A percentile compares a stretch with the other conserved stretches of the same genome.
phyloP scores from a whole-genome alignment of 35 echinoderm and acorn worm species.

The Chiridota heheva region DNA sequence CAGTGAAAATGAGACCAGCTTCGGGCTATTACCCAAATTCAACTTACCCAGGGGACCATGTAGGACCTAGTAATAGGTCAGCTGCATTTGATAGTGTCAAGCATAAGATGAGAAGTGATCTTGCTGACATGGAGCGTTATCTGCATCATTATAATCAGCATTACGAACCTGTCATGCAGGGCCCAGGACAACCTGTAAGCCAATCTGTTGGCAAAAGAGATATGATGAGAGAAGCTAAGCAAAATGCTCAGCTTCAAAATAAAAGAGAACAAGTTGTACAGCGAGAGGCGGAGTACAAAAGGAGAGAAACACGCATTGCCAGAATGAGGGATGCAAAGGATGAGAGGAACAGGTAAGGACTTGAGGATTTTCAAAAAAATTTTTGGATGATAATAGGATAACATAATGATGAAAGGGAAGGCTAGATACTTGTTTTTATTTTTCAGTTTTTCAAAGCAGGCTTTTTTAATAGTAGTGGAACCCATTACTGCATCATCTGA shows the following conservation, averaged over 20 bases:
- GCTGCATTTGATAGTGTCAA: conserved; percentile 50
- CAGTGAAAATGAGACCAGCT: too few species aligned
- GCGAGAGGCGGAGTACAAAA: conserved; percentile 41
- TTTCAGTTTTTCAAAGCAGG: too few species aligned
- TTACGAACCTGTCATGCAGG: neutral
- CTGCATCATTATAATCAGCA: conserved; percentile 48
- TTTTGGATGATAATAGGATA: neutral
- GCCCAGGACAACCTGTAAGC: conserved; percentile 13
- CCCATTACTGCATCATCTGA: too few species aligned
- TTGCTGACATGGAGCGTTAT: conserved; percentile 55
- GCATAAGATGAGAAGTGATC: conserved; percentile 57
- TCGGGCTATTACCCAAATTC: too few species aligned
- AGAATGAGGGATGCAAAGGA: conserved; percentile 74
- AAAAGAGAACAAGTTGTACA: conserved; percentile 34
- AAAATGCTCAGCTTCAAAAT: conserved; percentile 59
- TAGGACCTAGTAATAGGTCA: conserved; percentile 55
- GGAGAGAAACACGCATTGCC: conserved; percentile 18
- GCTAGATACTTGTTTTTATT: too few species aligned
- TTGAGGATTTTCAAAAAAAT: too few species aligned
- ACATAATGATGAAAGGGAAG: too few species aligned
- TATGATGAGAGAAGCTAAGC: conserved; percentile 71
- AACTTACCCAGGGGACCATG: too few species aligned
- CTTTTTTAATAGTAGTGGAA: too few species aligned
- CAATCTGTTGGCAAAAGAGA: conserved; percentile 61
- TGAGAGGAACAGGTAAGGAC: conserved; percentile 68